Evolutionary conservation across 2,113 vertebrate genomes (phyloP).

Genomic region (Panurus biarmicus): DNA sequence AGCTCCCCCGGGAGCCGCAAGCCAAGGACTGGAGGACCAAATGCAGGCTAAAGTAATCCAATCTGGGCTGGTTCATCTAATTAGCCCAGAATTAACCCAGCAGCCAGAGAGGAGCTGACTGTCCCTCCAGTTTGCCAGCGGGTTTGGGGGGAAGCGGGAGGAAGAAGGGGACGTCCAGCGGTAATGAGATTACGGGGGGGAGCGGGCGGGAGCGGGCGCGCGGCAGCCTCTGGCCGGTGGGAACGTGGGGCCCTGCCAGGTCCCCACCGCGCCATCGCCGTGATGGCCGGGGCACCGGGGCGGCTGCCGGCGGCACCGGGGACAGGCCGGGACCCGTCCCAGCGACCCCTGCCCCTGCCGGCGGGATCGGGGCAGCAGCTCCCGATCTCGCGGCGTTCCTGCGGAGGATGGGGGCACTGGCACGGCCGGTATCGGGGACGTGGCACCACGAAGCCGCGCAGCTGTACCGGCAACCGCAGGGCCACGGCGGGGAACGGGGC

Average conservation of each 20-base stretch:
- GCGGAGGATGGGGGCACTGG: background rate
- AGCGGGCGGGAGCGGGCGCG: background rate
- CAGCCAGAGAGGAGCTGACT: slow-evolving; percentile 57
- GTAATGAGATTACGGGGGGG: slow-evolving; percentile 29
- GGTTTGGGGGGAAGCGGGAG: slow-evolving; percentile 64
- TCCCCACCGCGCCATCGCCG: background rate
- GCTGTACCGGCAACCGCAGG: background rate
- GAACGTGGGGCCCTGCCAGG: slow-evolving; percentile 26
- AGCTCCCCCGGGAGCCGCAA: slow-evolving; percentile 79
- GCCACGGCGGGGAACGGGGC: background rate
- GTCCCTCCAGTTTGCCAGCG: slow-evolving; percentile 62
- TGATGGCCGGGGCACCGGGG: background rate
- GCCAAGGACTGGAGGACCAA: slow-evolving; percentile 85
- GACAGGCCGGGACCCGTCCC: background rate
- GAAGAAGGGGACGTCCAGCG: slow-evolving; percentile 51
- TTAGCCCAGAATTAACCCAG: slow-evolving; percentile 82
- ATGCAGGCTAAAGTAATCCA: slow-evolving; percentile 86
- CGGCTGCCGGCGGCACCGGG: background rate
- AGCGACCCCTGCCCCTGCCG: background rate
- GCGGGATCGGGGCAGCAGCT: background rate
- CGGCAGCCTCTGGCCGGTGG: slow-evolving; percentile 8
- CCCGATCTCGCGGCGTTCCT: background rate
- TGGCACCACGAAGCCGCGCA: rapidly evolving
- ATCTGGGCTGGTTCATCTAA: slow-evolving; percentile 79
- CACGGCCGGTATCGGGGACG: rapidly evolving